These are phyloP conservation scores for Chaetorhynchus papuensis DNA, from an alignment of 2,113 vertebrate species.

Conservation along the genomic window DNA sequence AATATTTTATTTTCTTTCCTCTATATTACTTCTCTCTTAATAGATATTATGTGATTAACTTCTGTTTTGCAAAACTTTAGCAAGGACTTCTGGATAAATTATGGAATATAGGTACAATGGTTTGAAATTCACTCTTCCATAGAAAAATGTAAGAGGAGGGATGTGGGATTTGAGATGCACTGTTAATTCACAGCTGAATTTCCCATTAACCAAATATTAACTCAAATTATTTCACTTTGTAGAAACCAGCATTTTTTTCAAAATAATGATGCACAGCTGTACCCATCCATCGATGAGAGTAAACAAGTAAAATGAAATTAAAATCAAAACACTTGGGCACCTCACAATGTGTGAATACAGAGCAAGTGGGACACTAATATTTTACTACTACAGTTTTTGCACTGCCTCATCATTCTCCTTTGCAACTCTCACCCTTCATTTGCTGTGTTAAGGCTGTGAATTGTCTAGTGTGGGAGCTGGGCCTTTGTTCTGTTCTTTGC, in stretches of 20 bases:
- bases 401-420: not conserved
- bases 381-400: not conserved
- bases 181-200: not conserved
- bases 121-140: not conserved
- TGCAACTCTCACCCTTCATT: not conserved
- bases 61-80: not conserved
- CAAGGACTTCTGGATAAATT: not conserved
- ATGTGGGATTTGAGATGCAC: not conserved
- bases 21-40: not conserved
- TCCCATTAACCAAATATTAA: not conserved
- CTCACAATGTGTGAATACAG: not conserved
- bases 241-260: not conserved
- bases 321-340: not conserved
- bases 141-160: not conserved
- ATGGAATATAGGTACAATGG: not conserved
- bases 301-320: not conserved
- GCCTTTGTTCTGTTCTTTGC: conserved; percentile 30
- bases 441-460: not conserved
- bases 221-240: not conserved
- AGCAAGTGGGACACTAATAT: not conserved
- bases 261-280: not conserved
- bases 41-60: not conserved
- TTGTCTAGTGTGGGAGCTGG: not conserved
- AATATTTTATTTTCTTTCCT: not conserved
- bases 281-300: not conserved